phyloP scores from a whole-genome alignment of 2,888 invertebrate species.

The Willowsia nigromaculata region DNA sequence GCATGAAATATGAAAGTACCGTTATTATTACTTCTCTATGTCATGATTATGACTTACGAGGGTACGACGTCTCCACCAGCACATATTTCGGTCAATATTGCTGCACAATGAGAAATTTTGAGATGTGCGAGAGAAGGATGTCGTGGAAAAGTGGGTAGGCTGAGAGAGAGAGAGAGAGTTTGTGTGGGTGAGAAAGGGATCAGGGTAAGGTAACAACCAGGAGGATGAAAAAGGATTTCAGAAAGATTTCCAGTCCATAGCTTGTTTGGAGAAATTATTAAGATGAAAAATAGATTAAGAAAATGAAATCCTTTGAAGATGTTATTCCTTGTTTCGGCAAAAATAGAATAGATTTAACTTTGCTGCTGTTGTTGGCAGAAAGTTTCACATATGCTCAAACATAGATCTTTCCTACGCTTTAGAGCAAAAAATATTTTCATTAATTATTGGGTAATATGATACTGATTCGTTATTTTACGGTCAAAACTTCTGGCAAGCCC shows the following conservation, averaged over 20 bases:
- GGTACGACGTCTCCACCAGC: background rate
- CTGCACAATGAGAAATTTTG: background rate
- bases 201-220: background rate
- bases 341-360: too few species aligned
- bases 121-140: background rate
- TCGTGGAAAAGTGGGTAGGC: background rate
- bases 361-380: background rate
- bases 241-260: background rate
- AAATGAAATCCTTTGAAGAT: background rate
- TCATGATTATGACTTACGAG: conserved; percentile 27
- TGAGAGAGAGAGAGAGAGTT: background rate
- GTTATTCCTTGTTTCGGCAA: too few species aligned
- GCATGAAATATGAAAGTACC: conserved; percentile 39
- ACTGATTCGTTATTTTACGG: background rate
- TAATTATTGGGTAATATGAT: background rate
- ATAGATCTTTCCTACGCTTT: background rate
- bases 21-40: conserved; percentile 35
- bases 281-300: background rate
- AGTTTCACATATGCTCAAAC: background rate
- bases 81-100: conserved; percentile 37
- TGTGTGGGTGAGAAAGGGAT: background rate
- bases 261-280: background rate
- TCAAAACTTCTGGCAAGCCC: background rate
- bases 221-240: background rate
- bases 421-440: background rate